Percentiles rank a stretch among this genome's conserved stretches.
These are phyloP conservation scores for Branchellion lobata DNA, from an alignment of 2,888 invertebrate genomes.

Conservation along the genomic window DNA sequence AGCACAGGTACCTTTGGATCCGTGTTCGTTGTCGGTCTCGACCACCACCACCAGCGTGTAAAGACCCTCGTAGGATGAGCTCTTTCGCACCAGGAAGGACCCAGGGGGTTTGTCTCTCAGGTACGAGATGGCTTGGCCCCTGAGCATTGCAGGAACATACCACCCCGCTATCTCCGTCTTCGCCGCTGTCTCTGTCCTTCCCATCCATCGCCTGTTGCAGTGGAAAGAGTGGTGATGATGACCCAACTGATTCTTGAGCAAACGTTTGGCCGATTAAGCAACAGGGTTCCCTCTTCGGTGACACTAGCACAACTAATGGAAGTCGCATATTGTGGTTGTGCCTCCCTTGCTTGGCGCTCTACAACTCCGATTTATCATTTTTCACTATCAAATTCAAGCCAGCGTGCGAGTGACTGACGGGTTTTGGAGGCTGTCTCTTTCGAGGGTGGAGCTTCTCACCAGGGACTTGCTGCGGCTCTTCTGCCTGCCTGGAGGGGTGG, in stretches of 20 bases:
- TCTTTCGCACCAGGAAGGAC: neutral
- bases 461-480: neutral
- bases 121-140: neutral
- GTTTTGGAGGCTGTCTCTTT: neutral
- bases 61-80: neutral
- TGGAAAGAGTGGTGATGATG: too few species aligned
- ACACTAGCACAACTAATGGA: too few species aligned
- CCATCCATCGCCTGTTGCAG: too few species aligned
- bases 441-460: neutral
- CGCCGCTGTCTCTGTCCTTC: too few species aligned
- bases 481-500: neutral
- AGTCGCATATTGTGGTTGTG: too few species aligned
- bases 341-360: too few species aligned
- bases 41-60: slow-evolving; percentile 6
- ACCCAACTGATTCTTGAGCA: too few species aligned
- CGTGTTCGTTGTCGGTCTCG: neutral
- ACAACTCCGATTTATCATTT: too few species aligned
- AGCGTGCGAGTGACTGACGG: neutral
- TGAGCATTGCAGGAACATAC: neutral
- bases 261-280: too few species aligned
- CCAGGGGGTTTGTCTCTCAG: neutral
- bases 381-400: too few species aligned
- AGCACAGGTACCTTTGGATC: neutral
- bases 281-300: too few species aligned
- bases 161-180: neutral